phyloP scores from a whole-genome alignment of 2,797 vertebrate species.

The Serranus cabrilla region DNA sequence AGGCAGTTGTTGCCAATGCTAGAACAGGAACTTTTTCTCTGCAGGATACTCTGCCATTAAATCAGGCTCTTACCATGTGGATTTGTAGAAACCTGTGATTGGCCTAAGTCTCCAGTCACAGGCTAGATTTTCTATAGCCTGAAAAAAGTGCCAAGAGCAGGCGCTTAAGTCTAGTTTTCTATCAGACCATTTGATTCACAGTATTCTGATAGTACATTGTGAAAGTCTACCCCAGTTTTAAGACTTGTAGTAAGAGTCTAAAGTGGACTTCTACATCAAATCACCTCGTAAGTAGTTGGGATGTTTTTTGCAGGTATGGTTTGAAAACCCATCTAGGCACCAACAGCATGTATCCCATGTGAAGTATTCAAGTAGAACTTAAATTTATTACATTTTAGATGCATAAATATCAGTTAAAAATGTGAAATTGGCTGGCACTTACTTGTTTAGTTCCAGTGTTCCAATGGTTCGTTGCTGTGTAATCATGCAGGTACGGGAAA shows the following conservation, averaged over 20 bases:
- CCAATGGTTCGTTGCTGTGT: background rate
- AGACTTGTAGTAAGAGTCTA: background rate
- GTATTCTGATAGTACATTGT: too few relatives aligned
- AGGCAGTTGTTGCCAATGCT: too few relatives aligned
- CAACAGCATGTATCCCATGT: background rate
- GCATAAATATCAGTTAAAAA: background rate
- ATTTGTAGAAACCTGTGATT: too few relatives aligned
- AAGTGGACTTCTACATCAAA: background rate
- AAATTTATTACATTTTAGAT: background rate
- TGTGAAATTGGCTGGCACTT: background rate
- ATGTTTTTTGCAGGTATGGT: background rate
- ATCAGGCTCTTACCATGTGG: too few relatives aligned
- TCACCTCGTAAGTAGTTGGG: background rate
- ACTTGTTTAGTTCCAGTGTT: background rate
- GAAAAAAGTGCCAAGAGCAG: too few relatives aligned
- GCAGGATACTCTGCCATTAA: too few relatives aligned
- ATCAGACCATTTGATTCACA: too few relatives aligned
- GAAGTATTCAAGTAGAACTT: background rate
- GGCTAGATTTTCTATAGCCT: too few relatives aligned
- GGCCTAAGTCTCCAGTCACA: too few relatives aligned
- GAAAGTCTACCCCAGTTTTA: too few relatives aligned
- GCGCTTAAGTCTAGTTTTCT: too few relatives aligned
- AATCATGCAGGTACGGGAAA: background rate
- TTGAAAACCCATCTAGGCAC: conserved; percentile 12
- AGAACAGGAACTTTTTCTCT: too few relatives aligned